Evolutionary conservation across 2,113 vertebrate genomes (phyloP).

Genomic region (Cyprinodon brontotheroides): DNA sequence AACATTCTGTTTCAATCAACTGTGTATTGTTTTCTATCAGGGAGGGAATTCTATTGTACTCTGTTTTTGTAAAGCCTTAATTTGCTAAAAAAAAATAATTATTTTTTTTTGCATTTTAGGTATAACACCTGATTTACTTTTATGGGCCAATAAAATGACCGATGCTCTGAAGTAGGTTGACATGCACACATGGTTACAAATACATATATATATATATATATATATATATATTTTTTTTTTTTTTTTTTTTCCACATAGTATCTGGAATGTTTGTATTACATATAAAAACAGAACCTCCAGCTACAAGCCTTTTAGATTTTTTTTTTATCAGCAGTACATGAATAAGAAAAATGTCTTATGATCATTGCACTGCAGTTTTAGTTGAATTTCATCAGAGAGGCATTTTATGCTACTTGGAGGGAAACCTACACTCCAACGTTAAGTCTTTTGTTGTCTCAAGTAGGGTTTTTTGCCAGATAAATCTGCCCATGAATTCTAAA

Average conservation of each 20-base stretch:
- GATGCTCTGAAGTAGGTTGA: not conserved
- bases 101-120: not conserved
- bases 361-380: not conserved
- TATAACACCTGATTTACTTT: not conserved
- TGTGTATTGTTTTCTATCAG: too few relatives aligned
- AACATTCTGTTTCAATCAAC: too few relatives aligned
- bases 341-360: not conserved
- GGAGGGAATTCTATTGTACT: too few relatives aligned
- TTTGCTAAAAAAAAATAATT: not conserved
- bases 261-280: not conserved
- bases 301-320: not conserved
- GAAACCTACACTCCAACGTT: not conserved
- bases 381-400: not conserved
- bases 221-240: too few relatives aligned
- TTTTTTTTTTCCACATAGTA: not conserved
- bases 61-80: not conserved
- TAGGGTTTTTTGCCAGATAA: not conserved
- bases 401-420: not conserved
- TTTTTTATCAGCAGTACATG: not conserved
- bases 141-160: not conserved
- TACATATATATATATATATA: too few relatives aligned
- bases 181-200: too few relatives aligned
- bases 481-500: not conserved
- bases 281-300: not conserved
- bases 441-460: not conserved